Conservation (phyloP, 2,113 vertebrate genomes). For the Silurus asotus region DNA sequence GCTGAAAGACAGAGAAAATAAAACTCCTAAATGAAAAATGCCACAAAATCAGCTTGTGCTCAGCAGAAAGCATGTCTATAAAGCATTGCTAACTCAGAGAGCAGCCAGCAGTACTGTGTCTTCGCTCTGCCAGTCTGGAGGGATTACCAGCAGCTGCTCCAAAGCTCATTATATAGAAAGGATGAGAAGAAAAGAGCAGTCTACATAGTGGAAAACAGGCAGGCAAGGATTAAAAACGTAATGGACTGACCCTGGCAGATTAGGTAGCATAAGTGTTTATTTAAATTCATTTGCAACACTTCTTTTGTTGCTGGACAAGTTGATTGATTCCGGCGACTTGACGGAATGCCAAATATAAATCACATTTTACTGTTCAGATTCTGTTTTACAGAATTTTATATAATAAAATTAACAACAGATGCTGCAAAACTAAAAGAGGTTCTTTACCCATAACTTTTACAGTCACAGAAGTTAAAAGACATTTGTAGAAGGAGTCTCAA, state of each 20-base stretch:
- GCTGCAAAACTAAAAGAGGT: not conserved
- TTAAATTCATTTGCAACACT: not conserved
- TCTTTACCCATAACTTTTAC: not conserved
- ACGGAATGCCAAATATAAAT: not conserved
- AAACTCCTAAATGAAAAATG: slow-evolving; percentile 1
- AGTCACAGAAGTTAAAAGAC: not conserved
- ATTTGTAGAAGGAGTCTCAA: not conserved
- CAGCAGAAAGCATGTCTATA: slow-evolving; percentile 9
- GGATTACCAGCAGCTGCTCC: slow-evolving; percentile 22
- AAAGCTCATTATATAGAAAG: not conserved
- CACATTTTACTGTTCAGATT: not conserved
- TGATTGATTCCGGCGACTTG: not conserved
- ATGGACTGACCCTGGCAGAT: not conserved
- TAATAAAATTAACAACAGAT: not conserved
- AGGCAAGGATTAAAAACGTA: not conserved
- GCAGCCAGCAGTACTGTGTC: not conserved
- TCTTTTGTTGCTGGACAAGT: not conserved
- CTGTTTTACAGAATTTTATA: not conserved
- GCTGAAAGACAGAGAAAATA: not conserved
- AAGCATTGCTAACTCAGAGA: not conserved
- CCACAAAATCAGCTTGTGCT: not conserved
- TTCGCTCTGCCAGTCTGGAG: slow-evolving; percentile 1
- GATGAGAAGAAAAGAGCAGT: not conserved
- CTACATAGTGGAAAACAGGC: not conserved
- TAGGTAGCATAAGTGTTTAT: not conserved